Base-by-base conservation (phyloP, 2,888 invertebrate genomes). In the Pseudoips prasinana region DNA sequence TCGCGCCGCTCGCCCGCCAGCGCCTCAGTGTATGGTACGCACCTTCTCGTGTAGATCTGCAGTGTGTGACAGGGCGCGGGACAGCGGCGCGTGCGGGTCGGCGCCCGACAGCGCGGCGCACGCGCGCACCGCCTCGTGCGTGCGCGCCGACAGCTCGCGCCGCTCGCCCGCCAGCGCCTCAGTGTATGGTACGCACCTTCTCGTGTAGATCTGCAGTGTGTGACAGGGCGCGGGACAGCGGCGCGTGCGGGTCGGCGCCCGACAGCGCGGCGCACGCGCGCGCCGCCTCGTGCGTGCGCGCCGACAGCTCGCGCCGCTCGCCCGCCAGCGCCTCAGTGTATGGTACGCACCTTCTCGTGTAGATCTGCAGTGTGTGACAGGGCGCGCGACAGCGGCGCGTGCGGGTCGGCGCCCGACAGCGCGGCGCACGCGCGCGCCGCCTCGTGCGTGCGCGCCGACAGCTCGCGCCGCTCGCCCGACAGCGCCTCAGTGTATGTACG, bases 21-120 rank as follows among this genome's bases (percentile, higher is more conserved):
- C n/a, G n/a, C n/a, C n/a, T n/a, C n/a, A n/a, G n/a, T n/a, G n/a
- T n/a, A n/a, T n/a, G n/a, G 18, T 18, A 6, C 18, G 3, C n/a
- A 91, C 92, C 82, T 94, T 93, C 76, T 95, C 95, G 68, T 96
- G 94, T 1, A 95, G 92, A 74, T 98, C 98, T 0, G 98, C 96
- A 25, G 98, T 87, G 96, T 2, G 96, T 95, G 8, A 98, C 89
- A 1, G 97, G 97, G 53, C 94, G 88, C 19, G 88, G 3, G 14
- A 14, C 14, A 14, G 14, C 5, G 14, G 3, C 5, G 14, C 14
- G 14, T 14, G 14, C 5, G 14, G 14, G 14, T 5, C 14, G 14
- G 14, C 5, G 14, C 5, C 14, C n/a, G n/a, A n/a, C n/a, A n/a
- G n/a, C n/a, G n/a, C n/a, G n/a, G n/a, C n/a, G n/a, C n/a, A n/a